Base-by-base conservation (phyloP, 37 sponge, comb jelly and placozoan species). In the Geodia barretti region DNA sequence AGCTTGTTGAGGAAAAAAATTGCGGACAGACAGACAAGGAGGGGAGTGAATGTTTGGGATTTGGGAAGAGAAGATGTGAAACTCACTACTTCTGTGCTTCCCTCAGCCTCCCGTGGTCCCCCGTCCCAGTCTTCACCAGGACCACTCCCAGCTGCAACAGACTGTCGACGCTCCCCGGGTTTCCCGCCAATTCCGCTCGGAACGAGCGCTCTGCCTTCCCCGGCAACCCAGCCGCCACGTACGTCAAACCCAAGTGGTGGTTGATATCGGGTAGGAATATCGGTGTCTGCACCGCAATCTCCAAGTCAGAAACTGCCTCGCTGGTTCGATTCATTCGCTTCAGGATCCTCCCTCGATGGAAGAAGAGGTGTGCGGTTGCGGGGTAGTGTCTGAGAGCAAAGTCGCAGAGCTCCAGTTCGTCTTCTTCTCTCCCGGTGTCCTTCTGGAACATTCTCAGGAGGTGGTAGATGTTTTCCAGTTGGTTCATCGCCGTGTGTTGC, bases 201-300 rank as follows among this genome's bases (percentile, higher is more conserved):
- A 68, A 68, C 9, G 33, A 33, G 32, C 20, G 1, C 68, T 68
- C 68, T 1, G 68, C 68, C 68, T 68, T 68, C 1, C 33, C 34
- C 68, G 20, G 30, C 5, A 1, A 33, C 5, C 68, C 68, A 29
- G 31, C 5, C 34, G 33, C 34, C 68, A 68, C 34, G 75, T 80
- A 80, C 1, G 60, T 35, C 70, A 80, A 5, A 8, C 80, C 80
- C 26, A 80, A 70, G 60, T 69, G 41, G 38, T 60, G 70, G 38
- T 60, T 35, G 1, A 34, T 20, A 1, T 80, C 70, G 30, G 71
- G 36, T n/a, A 34, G 9, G 4, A 4, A 4, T 14, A 70, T 23
- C 5, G 25, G 25, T 31, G 31, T 69, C 33, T 69, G 9, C 36
- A 70, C 60, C 0, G 80, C 70, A 3, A 59, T 28, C 25, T 80